Conservation (phyloP, 2,113 vertebrate genomes). For the Axis porcinus region DNA sequence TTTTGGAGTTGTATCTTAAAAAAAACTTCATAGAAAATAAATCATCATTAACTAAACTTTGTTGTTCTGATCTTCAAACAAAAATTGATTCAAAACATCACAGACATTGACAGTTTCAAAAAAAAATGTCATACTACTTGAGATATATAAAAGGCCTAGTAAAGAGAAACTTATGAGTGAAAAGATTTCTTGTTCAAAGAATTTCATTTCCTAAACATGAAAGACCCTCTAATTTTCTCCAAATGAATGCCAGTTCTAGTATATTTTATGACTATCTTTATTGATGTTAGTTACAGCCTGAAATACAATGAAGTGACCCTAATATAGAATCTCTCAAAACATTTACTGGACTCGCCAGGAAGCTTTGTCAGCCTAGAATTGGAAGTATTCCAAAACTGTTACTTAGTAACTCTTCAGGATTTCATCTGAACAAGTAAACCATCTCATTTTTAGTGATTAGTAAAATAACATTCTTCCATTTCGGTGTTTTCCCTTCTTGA, state of each 20-base stretch:
- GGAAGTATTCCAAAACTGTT: background rate
- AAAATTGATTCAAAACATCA: conserved; percentile 61
- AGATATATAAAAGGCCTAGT: background rate
- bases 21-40: conserved; percentile 36
- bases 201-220: conserved; percentile 36
- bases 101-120: background rate
- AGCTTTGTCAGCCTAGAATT: background rate
- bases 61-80: conserved; percentile 49
- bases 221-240: conserved; percentile 42
- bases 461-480: background rate
- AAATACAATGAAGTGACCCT: conserved; percentile 30
- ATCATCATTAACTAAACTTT: conserved; percentile 43
- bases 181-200: conserved; percentile 57
- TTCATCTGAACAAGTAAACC: background rate
- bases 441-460: conserved; percentile 10
- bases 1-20: background rate
- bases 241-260: background rate
- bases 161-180: conserved; percentile 46
- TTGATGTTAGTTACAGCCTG: background rate
- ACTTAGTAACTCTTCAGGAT: background rate
- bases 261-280: background rate
- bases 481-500: background rate
- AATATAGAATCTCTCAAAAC: background rate
- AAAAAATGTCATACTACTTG: background rate
- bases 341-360: background rate